phyloP scores from a whole-genome alignment of 2,113 vertebrate species.

The Hipposideros armiger region DNA sequence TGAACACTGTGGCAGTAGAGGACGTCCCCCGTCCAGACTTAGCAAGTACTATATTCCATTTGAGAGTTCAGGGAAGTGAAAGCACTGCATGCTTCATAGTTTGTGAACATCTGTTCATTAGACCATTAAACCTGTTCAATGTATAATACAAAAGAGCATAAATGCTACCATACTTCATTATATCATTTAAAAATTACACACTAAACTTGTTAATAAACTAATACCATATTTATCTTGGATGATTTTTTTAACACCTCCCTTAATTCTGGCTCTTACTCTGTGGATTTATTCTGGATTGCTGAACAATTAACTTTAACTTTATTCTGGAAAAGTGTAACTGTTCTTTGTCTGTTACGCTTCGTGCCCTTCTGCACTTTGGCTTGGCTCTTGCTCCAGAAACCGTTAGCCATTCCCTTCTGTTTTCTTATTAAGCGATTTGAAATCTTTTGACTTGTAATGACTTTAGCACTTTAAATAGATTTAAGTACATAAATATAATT shows the following conservation, averaged over 20 bases:
- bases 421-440: not conserved
- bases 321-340: conserved; percentile 21
- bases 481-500: not conserved
- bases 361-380: conserved; percentile 50
- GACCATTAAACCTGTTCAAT: not conserved
- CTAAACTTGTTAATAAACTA: not conserved
- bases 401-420: not conserved
- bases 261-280: conserved; percentile 34
- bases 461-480: conserved; percentile 4
- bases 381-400: conserved; percentile 49
- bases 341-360: not conserved
- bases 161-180: conserved; percentile 80
- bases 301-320: conserved; percentile 9
- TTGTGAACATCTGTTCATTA: not conserved
- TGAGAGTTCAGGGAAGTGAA: not conserved
- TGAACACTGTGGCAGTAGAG: not conserved
- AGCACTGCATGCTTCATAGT: not conserved
- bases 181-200: not conserved
- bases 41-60: no score
- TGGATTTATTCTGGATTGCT: conserved; percentile 49
- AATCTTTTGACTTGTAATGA: not conserved
- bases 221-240: not conserved
- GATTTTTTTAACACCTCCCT: not conserved
- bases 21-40: not conserved
- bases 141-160: conserved; percentile 47